Conservation (phyloP, 2,113 vertebrate species). For the Syngnathus floridae region DNA sequence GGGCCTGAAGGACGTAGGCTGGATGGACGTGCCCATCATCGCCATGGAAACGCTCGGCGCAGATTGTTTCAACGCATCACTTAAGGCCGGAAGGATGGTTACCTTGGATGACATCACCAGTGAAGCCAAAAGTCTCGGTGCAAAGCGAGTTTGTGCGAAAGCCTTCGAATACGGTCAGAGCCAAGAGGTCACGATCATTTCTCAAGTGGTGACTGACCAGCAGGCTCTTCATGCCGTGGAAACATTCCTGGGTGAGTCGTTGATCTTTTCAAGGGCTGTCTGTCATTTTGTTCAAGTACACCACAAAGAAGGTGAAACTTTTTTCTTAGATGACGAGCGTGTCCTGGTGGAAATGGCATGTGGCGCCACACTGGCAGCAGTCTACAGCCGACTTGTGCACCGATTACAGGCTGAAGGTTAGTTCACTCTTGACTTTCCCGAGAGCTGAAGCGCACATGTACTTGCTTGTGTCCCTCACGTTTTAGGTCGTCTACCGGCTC, state of each 20-base stretch:
- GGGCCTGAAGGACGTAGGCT: slow-evolving; percentile 68
- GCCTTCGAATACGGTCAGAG: slow-evolving; percentile 67
- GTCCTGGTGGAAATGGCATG: slow-evolving; percentile 77
- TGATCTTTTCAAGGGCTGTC: not conserved
- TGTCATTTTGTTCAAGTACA: not conserved
- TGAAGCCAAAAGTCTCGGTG: slow-evolving; percentile 69
- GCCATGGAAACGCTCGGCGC: slow-evolving; percentile 76
- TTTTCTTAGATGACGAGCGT: slow-evolving; percentile 69
- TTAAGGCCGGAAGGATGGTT: slow-evolving; percentile 63
- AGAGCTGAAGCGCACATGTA: too few species aligned
- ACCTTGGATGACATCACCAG: slow-evolving; percentile 76
- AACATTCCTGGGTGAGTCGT: slow-evolving; percentile 71
- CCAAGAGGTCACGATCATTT: slow-evolving; percentile 51
- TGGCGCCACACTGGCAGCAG: slow-evolving; percentile 68
- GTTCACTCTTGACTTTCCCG: not conserved
- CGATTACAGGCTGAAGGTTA: slow-evolving; percentile 65
- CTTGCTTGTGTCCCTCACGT: too few species aligned
- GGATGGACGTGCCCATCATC: slow-evolving; percentile 68
- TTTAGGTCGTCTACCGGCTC: slow-evolving; percentile 52
- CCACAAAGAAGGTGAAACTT: not conserved
- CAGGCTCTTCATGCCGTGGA: slow-evolving; percentile 70
- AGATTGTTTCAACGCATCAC: slow-evolving; percentile 67
- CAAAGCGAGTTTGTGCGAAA: slow-evolving; percentile 65
- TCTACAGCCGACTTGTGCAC: slow-evolving; percentile 65
- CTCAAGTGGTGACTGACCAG: slow-evolving; percentile 70